phyloP scores from a whole-genome alignment of 2,797 vertebrate species.

The Lutjanus campechanus region DNA sequence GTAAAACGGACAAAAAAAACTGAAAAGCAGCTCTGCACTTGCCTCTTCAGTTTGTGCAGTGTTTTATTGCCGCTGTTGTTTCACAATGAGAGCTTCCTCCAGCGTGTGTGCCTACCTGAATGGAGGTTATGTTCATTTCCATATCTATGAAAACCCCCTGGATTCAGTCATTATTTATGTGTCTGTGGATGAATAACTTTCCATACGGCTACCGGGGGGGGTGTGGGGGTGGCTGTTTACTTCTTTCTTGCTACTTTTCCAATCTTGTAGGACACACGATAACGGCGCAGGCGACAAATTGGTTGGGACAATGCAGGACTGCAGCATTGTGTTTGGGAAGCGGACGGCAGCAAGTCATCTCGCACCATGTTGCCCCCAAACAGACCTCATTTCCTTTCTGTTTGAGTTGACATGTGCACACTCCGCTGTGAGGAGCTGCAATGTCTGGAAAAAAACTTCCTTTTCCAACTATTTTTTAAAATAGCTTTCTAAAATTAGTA shows the following conservation, averaged over 20 bases:
- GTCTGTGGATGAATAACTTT: constrained; percentile 50
- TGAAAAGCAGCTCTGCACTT: neutral
- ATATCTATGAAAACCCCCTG: constrained; percentile 36
- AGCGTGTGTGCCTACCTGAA: constrained; percentile 35
- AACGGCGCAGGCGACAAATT: constrained; percentile 40
- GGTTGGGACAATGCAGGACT: constrained; percentile 50
- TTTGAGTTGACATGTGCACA: neutral
- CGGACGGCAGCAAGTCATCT: constrained; percentile 20
- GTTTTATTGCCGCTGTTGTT: constrained; percentile 17
- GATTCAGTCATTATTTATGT: constrained; percentile 37
- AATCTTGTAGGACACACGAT: constrained; percentile 45
- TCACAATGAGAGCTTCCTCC: constrained; percentile 19
- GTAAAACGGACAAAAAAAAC: neutral
- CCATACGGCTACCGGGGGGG: neutral
- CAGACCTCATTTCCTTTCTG: constrained; percentile 50
- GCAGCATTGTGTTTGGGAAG: constrained; percentile 56
- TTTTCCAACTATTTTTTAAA: neutral
- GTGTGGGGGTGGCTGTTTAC: constrained; percentile 37
- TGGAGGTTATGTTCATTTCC: constrained; percentile 43
- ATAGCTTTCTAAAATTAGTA: neutral
- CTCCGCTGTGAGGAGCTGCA: constrained; percentile 3
- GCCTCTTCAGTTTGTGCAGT: neutral
- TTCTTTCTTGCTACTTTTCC: constrained; percentile 37
- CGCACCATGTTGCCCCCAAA: constrained; percentile 19
- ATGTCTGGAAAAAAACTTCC: neutral